phyloP scores from a whole-genome alignment of 1,140 invertebrate genomes.

The Apolygus lucorum region DNA sequence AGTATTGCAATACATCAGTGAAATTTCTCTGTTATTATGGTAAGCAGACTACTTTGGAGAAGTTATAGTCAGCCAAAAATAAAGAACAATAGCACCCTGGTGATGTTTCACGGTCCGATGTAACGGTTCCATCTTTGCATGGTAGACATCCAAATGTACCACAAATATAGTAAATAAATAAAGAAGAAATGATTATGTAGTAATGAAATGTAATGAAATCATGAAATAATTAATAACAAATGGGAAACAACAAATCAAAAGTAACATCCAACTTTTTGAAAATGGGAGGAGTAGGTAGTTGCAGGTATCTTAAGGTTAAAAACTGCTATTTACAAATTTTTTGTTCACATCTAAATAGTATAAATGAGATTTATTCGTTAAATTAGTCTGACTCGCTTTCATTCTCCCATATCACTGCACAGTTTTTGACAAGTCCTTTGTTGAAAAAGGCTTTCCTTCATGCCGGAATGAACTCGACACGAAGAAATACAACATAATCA shows the following conservation, averaged over 20 bases:
- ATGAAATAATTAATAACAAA: background rate
- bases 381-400: background rate
- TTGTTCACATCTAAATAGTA: conserved; percentile 16
- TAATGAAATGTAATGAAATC: background rate
- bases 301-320: no score
- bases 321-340: conserved; percentile 18
- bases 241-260: background rate
- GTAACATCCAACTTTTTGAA: background rate
- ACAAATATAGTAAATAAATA: background rate
- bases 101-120: no score
- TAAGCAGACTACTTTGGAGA: no score
- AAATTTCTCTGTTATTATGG: no score
- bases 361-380: background rate
- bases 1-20: no score
- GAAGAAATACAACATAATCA: no score
- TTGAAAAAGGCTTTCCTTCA: background rate
- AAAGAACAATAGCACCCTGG: no score
- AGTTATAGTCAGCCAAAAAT: no score
- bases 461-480: background rate
- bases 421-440: conserved; percentile 18
- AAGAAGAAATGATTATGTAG: background rate
- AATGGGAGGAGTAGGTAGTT: background rate
- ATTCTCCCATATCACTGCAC: background rate
- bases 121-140: no score
- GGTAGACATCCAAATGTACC: background rate